phyloP scores from a whole-genome alignment of 2,797 vertebrate genomes.

The Phrynocephalus vlangalii region DNA sequence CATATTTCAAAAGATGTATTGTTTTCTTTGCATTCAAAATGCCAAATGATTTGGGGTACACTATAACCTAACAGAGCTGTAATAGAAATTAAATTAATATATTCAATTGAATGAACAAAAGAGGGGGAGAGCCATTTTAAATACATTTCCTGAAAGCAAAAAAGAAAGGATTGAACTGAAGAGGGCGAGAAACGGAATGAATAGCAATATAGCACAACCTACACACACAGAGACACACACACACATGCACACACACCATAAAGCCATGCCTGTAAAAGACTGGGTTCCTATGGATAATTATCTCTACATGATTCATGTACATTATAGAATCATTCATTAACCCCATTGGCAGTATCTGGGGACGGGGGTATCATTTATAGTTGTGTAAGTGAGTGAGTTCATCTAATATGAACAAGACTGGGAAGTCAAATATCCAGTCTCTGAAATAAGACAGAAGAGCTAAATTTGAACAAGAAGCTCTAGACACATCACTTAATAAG shows the following conservation, averaged over 20 bases:
- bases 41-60: constrained; percentile 37
- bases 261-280: constrained; percentile 25
- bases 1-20: constrained; percentile 29
- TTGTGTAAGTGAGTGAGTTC: constrained; percentile 11
- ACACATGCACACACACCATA: neutral
- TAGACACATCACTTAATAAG: constrained; percentile 5
- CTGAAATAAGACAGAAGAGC: constrained; percentile 42
- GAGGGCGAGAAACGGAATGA: constrained; percentile 23
- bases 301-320: constrained; percentile 53
- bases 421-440: constrained; percentile 32
- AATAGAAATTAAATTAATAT: constrained; percentile 63
- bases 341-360: constrained; percentile 35
- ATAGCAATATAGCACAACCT: constrained; percentile 47
- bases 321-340: constrained; percentile 56
- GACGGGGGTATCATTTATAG: constrained; percentile 30
- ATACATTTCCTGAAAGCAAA: constrained; percentile 32
- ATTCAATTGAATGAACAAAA: constrained; percentile 55
- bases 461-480: neutral
- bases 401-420: constrained; percentile 46
- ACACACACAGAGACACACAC: neutral
- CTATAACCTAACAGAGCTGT: constrained; percentile 44
- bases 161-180: constrained; percentile 32
- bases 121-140: constrained; percentile 45
- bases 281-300: constrained; percentile 61
- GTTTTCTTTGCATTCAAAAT: constrained; percentile 57